These are phyloP conservation scores for Babylonia areolata DNA, from an alignment of 1,140 invertebrate species.

Conservation along the genomic window DNA sequence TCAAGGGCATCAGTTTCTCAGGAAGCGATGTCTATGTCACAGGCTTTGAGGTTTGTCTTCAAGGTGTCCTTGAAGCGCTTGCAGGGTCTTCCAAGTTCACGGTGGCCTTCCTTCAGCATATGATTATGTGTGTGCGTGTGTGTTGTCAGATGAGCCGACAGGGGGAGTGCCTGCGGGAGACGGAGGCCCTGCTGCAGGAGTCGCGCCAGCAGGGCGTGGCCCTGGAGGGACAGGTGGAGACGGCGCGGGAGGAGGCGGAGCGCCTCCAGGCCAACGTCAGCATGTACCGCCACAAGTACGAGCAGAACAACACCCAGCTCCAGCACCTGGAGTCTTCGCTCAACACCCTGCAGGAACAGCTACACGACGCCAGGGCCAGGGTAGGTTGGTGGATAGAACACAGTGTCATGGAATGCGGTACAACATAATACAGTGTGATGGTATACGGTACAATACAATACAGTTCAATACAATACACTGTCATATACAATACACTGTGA, in stretches of 20 bases:
- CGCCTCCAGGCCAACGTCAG: conserved; percentile 60
- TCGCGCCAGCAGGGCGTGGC: conserved; percentile 66
- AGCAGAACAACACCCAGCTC: conserved; percentile 63
- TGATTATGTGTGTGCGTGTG: conserved; percentile 14
- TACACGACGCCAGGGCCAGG: conserved; percentile 65
- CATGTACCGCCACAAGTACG: conserved; percentile 69
- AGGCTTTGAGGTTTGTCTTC: no score
- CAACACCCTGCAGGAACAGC: conserved; percentile 63
- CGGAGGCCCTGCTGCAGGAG: conserved; percentile 62
- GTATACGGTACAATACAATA: no score
- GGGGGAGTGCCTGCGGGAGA: conserved; percentile 57
- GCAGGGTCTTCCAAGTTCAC: no score
- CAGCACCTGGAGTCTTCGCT: conserved; percentile 62
- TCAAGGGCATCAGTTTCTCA: no score
- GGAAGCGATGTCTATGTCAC: no score
- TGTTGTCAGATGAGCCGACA: conserved; percentile 62
- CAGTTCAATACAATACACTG: no score
- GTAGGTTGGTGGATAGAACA: conserved; percentile 41
- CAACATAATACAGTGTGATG: no score
- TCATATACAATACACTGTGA: no score
- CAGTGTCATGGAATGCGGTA: not conserved
- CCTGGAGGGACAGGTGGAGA: conserved; percentile 64
- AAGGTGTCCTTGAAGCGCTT: no score
- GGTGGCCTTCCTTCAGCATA: no score
- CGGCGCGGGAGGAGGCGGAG: conserved; percentile 58